phyloP scores from a whole-genome alignment of 2,888 invertebrate species.

The Coecobrya sp. region DNA sequence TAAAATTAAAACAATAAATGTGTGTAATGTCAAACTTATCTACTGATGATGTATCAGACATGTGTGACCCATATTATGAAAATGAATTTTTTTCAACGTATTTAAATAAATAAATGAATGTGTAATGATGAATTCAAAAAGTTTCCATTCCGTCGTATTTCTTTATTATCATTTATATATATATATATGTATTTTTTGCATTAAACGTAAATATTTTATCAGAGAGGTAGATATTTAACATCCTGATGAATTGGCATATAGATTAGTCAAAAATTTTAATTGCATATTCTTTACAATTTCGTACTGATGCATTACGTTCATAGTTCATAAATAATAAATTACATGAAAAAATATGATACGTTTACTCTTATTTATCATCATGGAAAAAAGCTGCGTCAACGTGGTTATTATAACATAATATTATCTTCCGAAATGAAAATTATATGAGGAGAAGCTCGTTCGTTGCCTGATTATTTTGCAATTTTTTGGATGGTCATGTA shows the following conservation, averaged over 20 bases:
- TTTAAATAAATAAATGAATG: constrained; percentile 78
- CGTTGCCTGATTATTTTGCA: not conserved
- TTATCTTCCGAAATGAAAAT: constrained; percentile 6
- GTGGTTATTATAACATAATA: not conserved
- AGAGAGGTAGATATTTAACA: not conserved
- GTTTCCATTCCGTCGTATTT: not conserved
- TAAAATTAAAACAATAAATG: constrained; percentile 38
- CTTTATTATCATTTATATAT: not conserved
- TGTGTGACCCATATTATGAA: constrained; percentile 64
- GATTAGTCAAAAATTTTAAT: too few relatives aligned
- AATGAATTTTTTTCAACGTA: constrained; percentile 75
- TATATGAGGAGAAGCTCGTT: not conserved
- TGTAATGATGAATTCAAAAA: constrained; percentile 66
- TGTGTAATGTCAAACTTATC: constrained; percentile 51
- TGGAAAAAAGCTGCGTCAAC: not conserved
- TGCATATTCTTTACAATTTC: not conserved
- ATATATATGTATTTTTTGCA: not conserved
- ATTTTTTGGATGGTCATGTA: not conserved
- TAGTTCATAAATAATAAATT: not conserved
- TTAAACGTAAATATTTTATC: not conserved
- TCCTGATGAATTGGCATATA: not conserved
- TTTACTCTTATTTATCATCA: not conserved
- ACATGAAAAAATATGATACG: constrained; percentile 43
- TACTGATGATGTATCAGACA: constrained; percentile 17
- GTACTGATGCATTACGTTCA: not conserved